Evolutionary conservation across 2,113 vertebrate genomes (phyloP), one percentile per base, ranked within the genome.

Genomic region (Syngnathoides biaculeatus): DNA sequence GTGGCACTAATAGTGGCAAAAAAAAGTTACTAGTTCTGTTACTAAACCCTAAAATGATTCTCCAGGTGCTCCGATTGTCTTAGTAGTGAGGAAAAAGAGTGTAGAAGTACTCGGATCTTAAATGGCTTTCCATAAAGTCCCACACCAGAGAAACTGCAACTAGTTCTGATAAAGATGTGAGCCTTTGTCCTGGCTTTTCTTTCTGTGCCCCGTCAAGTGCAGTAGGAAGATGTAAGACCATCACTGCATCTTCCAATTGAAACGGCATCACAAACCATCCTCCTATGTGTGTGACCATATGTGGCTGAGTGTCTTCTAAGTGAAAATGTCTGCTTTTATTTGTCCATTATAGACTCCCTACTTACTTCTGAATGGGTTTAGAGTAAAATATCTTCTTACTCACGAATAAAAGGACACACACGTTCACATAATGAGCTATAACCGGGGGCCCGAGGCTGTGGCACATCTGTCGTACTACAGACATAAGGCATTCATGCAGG

Each of bases 401-500:
- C 70, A 12, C 55, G n/a, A 52, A 58, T 47, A 52, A 61, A 69
- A 64, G 45, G 14, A 20, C 67, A 50, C n/a, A 74, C 67, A 69
- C 70, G 66, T 17, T 57, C 80, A 64, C 64, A 79, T 82, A 86
- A 83, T 72, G 69, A 87, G 82, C 77, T 79, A 62, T 71, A 74
- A 86, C 75, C 62, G 59, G 22, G 66, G 47, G 85, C 82, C 79
- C 65, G 43, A 79, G 85, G 87, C 89, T 85, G 78, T 78, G 72
- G 79, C 81, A 80, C 86, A 88, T 88, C 84, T 90, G 83, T 67
- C 83, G 79, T 79, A 72, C 69, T 69, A 60, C 64, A 87, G 82
- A 77, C 70, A 73, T 75, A 72, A 82, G 75, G 71, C 77, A 74
- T 84, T 84, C 79, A 87, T 72, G 79, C 73, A 75, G 75, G 72